Base-by-base conservation (phyloP, 2,888 invertebrate genomes). In the Petrolisthes cinctipes region DNA sequence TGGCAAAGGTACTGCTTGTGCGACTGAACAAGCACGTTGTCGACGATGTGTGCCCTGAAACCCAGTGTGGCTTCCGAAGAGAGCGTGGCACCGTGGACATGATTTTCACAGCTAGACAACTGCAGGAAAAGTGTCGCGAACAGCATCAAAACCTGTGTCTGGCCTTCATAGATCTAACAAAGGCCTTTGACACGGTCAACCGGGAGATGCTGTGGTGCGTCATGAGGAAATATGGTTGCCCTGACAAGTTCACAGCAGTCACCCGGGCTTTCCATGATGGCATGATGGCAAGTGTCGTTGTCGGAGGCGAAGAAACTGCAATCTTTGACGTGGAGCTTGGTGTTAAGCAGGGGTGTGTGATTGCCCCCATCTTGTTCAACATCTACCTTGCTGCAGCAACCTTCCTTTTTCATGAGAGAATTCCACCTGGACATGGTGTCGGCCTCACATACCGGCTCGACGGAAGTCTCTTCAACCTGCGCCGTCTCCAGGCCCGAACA, bases 121-220 rank as follows among this genome's bases (percentile, higher is more conserved):
- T 83, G 14, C 68, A 68, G 57, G 54, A 71, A 23, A 83, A 83
- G 14, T 51, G 23, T 9, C 17, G 11, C 5, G 83, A 71, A 71
- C 9, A 83, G n/a, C 7, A 68, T 0, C 57, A 54, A 20, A 23
- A 83, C 11, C 37, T 68, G 17, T 37, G 4, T 7, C 6, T 37
- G 23, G 61, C 83, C 51, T 82, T 82, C 23, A 66, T 82, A 17
- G 82, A 68, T 53, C 23, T 82, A 5, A 71, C 68, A 20, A 82
- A 82, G 20, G 82, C 82, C 51, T 82, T 82, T n/a, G 53, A 82
- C 51, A 82, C 53, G 4, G 68, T 82, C 20, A 82, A 68, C n/a
- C 23, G 68, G 37, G 66, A 23, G 14, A 17, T n/a, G 5, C 20
- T 80, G n/a, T 80, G 54, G 56, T 7, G 20, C 4, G 20, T 80